Evolutionary conservation across 2,797 vertebrate species (phyloP), one percentile per base, ranked within the genome.

Genomic region (Chelon auratus): DNA sequence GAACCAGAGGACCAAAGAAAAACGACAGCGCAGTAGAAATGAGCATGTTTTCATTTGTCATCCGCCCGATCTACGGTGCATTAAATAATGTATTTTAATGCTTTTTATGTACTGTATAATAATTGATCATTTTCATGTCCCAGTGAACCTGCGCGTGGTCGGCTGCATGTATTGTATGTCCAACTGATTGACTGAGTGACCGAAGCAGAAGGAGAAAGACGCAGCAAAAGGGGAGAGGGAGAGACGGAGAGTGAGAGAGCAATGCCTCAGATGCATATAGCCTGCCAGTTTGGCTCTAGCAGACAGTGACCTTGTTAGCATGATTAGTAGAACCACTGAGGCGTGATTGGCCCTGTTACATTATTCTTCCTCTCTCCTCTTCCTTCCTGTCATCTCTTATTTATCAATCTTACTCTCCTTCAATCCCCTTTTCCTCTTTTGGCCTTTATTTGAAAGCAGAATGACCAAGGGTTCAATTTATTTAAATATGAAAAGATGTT

Each of bases 231-330:
- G 15, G 47, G 39, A 48, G 45, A 53, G 40, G n/a, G 36, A 57
- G 60, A 20, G 36, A 53, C 30, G 66, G 9, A 55, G 50, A 69
- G 55, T 1, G 47, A 73, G 75, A 76, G 75, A 62, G 80, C 53
- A 47, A 77, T 85, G 70, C 83, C 66, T 86, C 79, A 68, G 74
- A 88, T 79, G 82, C 68, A 69, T 75, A 78, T 47, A 75, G 81
- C 77, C 82, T 88, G 89, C 84, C 86, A 89, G 87, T 87, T 90
- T 88, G 91, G 89, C 86, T 84, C 79, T 80, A 73, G 77, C 47
- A 82, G 91, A 90, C 87, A 91, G 82, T 92, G 92, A 93, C 92
- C 92, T 93, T 93, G 92, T 92, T 91, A 90, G 88, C 85, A 89
- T 92, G 92, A 93, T 94, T 93, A 92, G 90, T 90, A 83, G 83